phyloP scores from a whole-genome alignment of 2,888 invertebrate species.

The Dynastes grantii region DNA sequence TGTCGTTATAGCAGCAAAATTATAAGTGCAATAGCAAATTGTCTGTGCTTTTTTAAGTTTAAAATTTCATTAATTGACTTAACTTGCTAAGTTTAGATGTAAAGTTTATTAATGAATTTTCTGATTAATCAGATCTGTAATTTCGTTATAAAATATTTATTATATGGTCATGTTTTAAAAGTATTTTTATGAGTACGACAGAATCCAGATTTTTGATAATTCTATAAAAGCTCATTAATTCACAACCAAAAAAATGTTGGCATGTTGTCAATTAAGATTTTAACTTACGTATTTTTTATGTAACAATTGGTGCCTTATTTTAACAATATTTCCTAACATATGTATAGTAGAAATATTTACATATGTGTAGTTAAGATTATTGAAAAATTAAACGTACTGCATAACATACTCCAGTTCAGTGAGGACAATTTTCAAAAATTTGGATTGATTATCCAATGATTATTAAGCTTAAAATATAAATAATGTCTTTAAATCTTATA shows the following conservation, averaged over 20 bases:
- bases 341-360: slow-evolving; percentile 3
- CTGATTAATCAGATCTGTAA: slow-evolving; percentile 32
- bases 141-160: slow-evolving; percentile 29
- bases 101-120: slow-evolving; percentile 28
- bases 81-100: slow-evolving; percentile 26
- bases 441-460: slow-evolving; percentile 33
- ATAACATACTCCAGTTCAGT: slow-evolving; percentile 5
- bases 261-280: not conserved
- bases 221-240: slow-evolving; percentile 4
- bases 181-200: slow-evolving; percentile 13
- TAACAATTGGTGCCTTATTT: slow-evolving; percentile 45
- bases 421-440: slow-evolving; percentile 47
- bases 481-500: slow-evolving; percentile 4
- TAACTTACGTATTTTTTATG: slow-evolving; percentile 7
- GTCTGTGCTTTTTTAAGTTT: slow-evolving; percentile 34
- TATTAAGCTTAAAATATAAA: slow-evolving; percentile 31
- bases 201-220: slow-evolving; percentile 47
- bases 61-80: slow-evolving; percentile 21
- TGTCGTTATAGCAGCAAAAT: slow-evolving; percentile 36
- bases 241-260: not conserved
- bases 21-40: slow-evolving; percentile 47
- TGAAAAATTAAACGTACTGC: not conserved
- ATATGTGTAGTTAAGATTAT: slow-evolving; percentile 1
- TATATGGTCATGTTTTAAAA: slow-evolving; percentile 22
- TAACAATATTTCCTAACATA: slow-evolving; percentile 39